Evolutionary conservation across 2,888 invertebrate genomes (phyloP).

Genomic region (Listrodromus nycthemerus): DNA sequence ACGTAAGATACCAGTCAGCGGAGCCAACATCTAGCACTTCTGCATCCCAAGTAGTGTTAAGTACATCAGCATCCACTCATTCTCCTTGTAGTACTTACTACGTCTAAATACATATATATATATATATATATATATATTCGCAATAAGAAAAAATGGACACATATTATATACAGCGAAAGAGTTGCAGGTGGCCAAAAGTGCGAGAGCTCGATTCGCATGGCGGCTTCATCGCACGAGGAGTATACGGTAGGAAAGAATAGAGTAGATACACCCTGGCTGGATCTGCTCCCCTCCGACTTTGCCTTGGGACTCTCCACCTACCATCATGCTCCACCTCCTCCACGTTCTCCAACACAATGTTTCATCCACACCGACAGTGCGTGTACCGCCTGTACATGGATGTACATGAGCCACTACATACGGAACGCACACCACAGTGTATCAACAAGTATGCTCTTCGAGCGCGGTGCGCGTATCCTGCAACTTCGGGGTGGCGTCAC

Average conservation of each 20-base stretch:
- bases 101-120: neutral
- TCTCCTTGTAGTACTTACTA: slow-evolving; percentile 3
- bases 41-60: slow-evolving; percentile 10
- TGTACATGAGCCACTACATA: neutral
- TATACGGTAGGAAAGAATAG: slow-evolving; percentile 34
- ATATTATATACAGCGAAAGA: slow-evolving; percentile 24
- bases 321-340: slow-evolving; percentile 39
- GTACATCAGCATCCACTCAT: slow-evolving; percentile 25
- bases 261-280: slow-evolving; percentile 11
- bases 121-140: neutral
- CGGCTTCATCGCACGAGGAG: slow-evolving; percentile 72
- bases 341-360: neutral
- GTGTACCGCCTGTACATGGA: too few relatives aligned
- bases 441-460: slow-evolving; percentile 46
- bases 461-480: slow-evolving; percentile 79
- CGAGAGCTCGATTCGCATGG: slow-evolving; percentile 76
- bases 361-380: neutral
- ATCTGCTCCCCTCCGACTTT: slow-evolving; percentile 13
- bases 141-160: too few relatives aligned
- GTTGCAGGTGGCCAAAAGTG: slow-evolving; percentile 41
- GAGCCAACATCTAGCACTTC: slow-evolving; percentile 32
- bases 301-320: slow-evolving; percentile 29
- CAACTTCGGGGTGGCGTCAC: slow-evolving; percentile 85
- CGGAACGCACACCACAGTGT: neutral
- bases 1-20: slow-evolving; percentile 27